Percentiles rank a stretch among this genome's conserved stretches.
These are phyloP conservation scores for Cephus spinipes DNA, from an alignment of 2,888 invertebrate species.

Conservation along the genomic window DNA sequence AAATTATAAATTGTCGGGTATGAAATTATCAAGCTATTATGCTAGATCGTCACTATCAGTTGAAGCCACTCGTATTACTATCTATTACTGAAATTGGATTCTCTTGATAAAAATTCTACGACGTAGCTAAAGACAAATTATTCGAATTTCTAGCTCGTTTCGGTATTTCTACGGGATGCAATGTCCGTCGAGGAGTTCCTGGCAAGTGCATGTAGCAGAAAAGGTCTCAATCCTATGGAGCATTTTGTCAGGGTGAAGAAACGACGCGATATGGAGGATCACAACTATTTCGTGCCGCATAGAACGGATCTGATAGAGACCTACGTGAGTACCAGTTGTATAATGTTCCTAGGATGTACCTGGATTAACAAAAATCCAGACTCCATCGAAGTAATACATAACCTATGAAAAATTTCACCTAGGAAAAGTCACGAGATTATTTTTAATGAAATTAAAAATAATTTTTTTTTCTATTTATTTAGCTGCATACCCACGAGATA, in stretches of 20 bases:
- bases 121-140: background rate
- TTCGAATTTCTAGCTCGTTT: constrained; percentile 71
- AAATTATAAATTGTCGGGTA: background rate
- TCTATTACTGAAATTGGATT: background rate
- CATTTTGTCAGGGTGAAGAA: constrained; percentile 96
- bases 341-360: background rate
- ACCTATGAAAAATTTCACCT: background rate
- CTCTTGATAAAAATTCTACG: background rate
- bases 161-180: constrained; percentile 87
- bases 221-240: constrained; percentile 93
- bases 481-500: constrained; percentile 93
- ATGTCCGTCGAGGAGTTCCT: constrained; percentile 97
- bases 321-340: constrained; percentile 80
- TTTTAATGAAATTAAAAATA: background rate
- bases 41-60: background rate
- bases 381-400: background rate
- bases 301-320: constrained; percentile 94
- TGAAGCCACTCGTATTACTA: background rate
- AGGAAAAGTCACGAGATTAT: background rate
- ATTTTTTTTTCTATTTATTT: constrained; percentile 44
- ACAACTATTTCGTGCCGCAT: constrained; percentile 96
- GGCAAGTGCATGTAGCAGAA: constrained; percentile 90
- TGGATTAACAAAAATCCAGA: background rate
- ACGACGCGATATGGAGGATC: constrained; percentile 94
- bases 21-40: background rate